Percentiles rank a stretch among this genome's conserved stretches.
These are phyloP conservation scores for Anoplophora glabripennis DNA, from an alignment of 1,140 invertebrate species.

Conservation along the genomic window DNA sequence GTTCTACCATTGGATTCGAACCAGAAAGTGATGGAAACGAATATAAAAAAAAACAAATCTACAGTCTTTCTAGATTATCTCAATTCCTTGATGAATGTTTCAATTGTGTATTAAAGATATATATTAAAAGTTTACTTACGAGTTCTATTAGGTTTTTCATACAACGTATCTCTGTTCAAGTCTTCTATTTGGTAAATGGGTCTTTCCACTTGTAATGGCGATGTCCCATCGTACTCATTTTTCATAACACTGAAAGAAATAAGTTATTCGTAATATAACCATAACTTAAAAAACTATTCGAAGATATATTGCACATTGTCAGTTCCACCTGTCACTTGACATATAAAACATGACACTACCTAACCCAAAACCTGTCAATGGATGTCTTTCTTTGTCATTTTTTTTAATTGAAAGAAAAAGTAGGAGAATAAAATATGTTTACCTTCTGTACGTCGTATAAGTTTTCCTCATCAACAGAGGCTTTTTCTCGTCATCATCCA, in stretches of 20 bases:
- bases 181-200: slow-evolving; percentile 56
- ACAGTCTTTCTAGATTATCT: too few species aligned
- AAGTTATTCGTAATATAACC: too few species aligned
- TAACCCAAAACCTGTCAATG: too few species aligned
- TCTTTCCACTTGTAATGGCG: slow-evolving; percentile 38
- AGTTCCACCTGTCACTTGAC: too few species aligned
- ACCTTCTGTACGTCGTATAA: slow-evolving; percentile 9
- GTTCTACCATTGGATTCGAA: too few species aligned
- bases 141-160: slow-evolving; percentile 38
- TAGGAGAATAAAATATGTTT: background rate
- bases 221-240: slow-evolving; percentile 12
- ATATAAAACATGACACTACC: too few species aligned
- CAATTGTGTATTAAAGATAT: background rate
- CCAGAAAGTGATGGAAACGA: too few species aligned
- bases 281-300: background rate
- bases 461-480: slow-evolving; percentile 13
- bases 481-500: slow-evolving; percentile 9
- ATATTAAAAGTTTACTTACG: slow-evolving; percentile 22
- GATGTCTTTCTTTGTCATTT: too few species aligned
- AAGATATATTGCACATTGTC: too few species aligned
- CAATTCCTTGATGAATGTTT: too few species aligned
- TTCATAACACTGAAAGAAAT: slow-evolving; percentile 23
- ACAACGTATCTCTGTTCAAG: slow-evolving; percentile 46
- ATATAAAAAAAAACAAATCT: too few species aligned
- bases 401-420: too few species aligned